Percentiles rank a stretch among this genome's conserved stretches.
These are phyloP conservation scores for Riparia riparia DNA, from an alignment of 2,113 vertebrate genomes.

Conservation along the genomic window DNA sequence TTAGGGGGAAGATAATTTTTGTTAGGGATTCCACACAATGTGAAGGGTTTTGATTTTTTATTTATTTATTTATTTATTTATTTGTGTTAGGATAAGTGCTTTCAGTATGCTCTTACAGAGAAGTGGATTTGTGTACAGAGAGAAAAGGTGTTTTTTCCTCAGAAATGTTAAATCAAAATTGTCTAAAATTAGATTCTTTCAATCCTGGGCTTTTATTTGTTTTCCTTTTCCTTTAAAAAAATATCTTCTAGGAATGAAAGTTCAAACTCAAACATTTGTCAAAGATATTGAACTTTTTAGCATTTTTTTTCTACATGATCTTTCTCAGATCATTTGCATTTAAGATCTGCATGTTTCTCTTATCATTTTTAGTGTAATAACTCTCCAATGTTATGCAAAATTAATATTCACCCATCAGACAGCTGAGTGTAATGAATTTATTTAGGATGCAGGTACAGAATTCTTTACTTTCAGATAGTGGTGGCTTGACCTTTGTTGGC, in stretches of 20 bases:
- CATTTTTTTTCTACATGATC: background rate
- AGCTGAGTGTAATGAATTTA: background rate
- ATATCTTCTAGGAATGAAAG: background rate
- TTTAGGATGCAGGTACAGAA: background rate
- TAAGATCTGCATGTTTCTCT: background rate
- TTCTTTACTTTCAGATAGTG: background rate
- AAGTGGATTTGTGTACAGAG: background rate
- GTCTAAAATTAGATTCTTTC: background rate
- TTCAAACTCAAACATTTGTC: background rate
- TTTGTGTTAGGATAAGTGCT: background rate
- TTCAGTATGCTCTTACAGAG: background rate
- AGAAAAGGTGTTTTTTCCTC: background rate
- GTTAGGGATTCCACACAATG: background rate
- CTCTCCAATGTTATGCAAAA: background rate
- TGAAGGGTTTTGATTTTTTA: background rate
- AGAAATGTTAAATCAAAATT: background rate
- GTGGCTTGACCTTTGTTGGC: background rate
- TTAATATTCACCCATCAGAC: background rate
- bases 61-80: background rate
- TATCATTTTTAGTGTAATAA: background rate
- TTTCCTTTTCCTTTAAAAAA: background rate
- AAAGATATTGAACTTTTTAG: background rate
- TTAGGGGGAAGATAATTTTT: constrained; percentile 1
- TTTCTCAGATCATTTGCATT: background rate
- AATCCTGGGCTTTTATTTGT: background rate